Conservation (phyloP, 2,113 vertebrate species). For the Pseudois nayaur region DNA sequence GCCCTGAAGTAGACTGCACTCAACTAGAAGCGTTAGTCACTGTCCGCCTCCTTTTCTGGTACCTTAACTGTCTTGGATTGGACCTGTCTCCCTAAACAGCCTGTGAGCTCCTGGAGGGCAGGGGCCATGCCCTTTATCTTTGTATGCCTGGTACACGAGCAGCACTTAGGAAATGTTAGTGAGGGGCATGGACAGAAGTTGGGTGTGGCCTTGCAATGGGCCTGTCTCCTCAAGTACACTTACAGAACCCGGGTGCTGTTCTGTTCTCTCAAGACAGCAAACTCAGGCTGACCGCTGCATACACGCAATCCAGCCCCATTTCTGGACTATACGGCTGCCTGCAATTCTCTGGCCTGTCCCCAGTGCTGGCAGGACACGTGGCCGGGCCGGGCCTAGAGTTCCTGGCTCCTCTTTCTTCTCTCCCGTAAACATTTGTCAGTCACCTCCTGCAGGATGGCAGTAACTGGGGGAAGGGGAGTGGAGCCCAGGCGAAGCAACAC, state of each 20-base stretch:
- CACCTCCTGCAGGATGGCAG: not conserved
- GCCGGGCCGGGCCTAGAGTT: not conserved
- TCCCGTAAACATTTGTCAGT: not conserved
- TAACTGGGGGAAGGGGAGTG: not conserved
- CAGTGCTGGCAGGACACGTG: not conserved
- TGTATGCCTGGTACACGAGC: not conserved
- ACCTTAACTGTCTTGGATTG: not conserved
- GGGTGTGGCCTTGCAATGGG: not conserved
- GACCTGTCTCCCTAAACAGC: too few species aligned
- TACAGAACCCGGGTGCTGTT: fast-evolving
- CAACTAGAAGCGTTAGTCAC: too few species aligned
- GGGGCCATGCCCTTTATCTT: not conserved
- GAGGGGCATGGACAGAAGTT: not conserved
- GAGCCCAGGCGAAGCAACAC: not conserved
- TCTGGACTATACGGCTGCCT: not conserved
- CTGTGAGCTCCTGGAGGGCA: not conserved
- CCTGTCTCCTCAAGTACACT: too few species aligned
- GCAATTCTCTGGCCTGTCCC: not conserved
- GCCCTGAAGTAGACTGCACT: not conserved
- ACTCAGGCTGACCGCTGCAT: fast-evolving
- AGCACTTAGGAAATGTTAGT: not conserved
- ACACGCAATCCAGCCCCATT: too few species aligned
- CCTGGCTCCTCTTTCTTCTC: not conserved
- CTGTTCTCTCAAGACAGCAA: not conserved
- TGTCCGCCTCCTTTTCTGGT: not conserved